Base-by-base conservation (phyloP, 2,797 vertebrate genomes). In the Alectoris magna region DNA sequence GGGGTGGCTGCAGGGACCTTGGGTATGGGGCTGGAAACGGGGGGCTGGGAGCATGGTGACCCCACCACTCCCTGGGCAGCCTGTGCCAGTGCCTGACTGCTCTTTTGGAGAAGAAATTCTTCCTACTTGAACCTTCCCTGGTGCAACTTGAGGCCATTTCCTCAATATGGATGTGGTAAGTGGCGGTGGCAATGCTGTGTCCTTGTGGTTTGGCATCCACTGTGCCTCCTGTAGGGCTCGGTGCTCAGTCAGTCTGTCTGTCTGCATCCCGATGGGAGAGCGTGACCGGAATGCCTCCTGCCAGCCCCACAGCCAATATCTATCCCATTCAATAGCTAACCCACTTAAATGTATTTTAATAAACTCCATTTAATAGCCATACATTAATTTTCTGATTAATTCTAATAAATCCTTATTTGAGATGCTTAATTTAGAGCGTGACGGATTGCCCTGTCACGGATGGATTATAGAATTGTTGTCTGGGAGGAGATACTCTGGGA, bases 361-460 rank as follows among this genome's bases (percentile, higher is more conserved):
- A 96, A 93, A 94, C 95, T 90, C 91, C 6, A 22, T 84, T 94
- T 93, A 95, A 95, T 85, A 63, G 81, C 69, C 83, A 56, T 79
- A 69, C 78, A 95, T 91, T 96, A 96, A 96, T 97, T 96, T 87
- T 93, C 91, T 94, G 93, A 94, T 95, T 95, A 95, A 95, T 94
- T 82, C 95, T 80, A 95, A 94, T 95, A 97, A 95, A 95, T 94
- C 91, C 89, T 88, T 95, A 92, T 94, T 95, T 91, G 94, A 97
- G 95, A 95, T 95, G 89, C 94, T 94, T 95, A 93, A 91, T 96
- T 96, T 95, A 82, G 91, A 96, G 94, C 83, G 85, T 96, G 95
- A 95, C 95, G 86, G 94, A 95, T 96, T 0, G 39, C 24, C 88
- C 93, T 96, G 91, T 89, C 95, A 95, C 4, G 84, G 91, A 41